Base-by-base conservation (phyloP, 35 echinoderm and acorn worm species). In the Nesometra sesokonis region DNA sequence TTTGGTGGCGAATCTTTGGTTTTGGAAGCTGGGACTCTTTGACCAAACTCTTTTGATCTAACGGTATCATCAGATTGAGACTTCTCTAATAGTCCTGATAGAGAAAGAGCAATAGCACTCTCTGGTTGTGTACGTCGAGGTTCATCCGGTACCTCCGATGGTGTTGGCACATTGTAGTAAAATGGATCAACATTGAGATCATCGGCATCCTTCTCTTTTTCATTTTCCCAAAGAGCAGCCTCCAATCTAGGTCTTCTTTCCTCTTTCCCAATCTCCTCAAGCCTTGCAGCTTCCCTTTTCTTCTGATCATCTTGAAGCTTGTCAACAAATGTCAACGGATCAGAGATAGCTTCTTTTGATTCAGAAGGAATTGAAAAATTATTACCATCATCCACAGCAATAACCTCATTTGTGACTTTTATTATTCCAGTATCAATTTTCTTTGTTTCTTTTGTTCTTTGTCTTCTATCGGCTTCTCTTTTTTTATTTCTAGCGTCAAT, bases 131-230 rank as follows among this genome's bases (percentile, higher is more conserved):
- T 34, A 84, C 84, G 46, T 77, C 84, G 77, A 32, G 94, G 91
- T 89, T 93, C 91, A 80, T 97, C 94, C 35, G 87, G 86, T 0
- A 97, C 81, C 76, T 97, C 94, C 82, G 89, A 89, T 17, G 94
- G 94, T n/a, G 94, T 93, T 29, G 94, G 94, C 39, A 91, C 78
- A 40, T 87, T 97, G 80, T 88, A 97, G 89, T 97, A 93, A 82
- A 82, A 97, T 33, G 89, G 91, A 79, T 93, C 80, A 27, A 93
- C 84, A 15, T 93, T 87, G 17, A 97, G 38, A 30, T 86, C 81
- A 13, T 77, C 47, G n/a, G 85, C 31, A 23, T 87, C 86, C 19
- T 17, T 37, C 5, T 88, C 78, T 19, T 31, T 77, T 83, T 86
- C 46, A 76, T 76, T 34, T 85, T 57, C 33, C 52, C 88, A 30